Evolutionary conservation across 2,797 vertebrate species (phyloP).

Genomic region (Serranus cabrilla): DNA sequence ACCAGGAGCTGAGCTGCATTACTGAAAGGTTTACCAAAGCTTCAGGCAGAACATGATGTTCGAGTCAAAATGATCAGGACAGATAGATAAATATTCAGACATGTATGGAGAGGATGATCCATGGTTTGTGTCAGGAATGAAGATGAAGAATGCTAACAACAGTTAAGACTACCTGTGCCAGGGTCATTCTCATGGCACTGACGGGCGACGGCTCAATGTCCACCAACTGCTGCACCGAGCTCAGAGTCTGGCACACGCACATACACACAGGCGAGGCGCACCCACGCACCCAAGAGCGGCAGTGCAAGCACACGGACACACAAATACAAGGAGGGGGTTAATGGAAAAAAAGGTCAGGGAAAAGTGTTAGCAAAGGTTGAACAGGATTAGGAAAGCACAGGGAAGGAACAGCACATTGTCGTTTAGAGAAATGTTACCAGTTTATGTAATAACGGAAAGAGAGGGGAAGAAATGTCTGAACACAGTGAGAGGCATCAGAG

Average conservation of each 20-base stretch:
- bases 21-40: neutral
- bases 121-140: constrained; percentile 53
- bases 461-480: constrained; percentile 15
- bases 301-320: constrained; percentile 64
- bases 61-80: constrained; percentile 9
- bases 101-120: constrained; percentile 40
- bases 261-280: constrained; percentile 28
- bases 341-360: constrained; percentile 63
- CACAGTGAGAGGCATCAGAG: constrained; percentile 12
- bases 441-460: constrained; percentile 23
- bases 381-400: constrained; percentile 57
- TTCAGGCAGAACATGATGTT: neutral
- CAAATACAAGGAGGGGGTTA: constrained; percentile 70
- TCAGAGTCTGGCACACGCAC: constrained; percentile 90
- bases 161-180: constrained; percentile 93
- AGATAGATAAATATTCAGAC: constrained; percentile 4
- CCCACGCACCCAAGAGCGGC: constrained; percentile 49
- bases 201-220: constrained; percentile 98
- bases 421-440: constrained; percentile 41
- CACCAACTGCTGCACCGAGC: constrained; percentile 96
- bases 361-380: constrained; percentile 74
- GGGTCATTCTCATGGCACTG: constrained; percentile 99
- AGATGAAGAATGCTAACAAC: constrained; percentile 64
- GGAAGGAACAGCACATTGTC: constrained; percentile 55
- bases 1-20: neutral